Base-by-base conservation (phyloP, 2,888 invertebrate genomes). In the Rhagophthalmus giganteus region DNA sequence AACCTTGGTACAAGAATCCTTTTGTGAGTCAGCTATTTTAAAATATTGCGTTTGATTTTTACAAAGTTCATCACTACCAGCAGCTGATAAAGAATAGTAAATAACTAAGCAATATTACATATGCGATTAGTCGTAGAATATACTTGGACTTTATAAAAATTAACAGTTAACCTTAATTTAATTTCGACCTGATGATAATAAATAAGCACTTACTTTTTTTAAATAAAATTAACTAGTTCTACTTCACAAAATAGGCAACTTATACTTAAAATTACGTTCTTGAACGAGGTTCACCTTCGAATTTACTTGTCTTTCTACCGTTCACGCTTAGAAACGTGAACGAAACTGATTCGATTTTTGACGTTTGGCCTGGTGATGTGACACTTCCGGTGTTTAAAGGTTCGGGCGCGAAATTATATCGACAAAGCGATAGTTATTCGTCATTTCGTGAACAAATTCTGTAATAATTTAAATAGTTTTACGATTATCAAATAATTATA, bases 311-410 rank as follows among this genome's bases (percentile, higher is more conserved):
- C 33, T 14, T 25, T 13, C 34, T 33, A 33, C 28, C 39, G 39
- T 30, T n/a, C 34, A 40, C 51, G 38, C 38, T 27, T 26, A 9
- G 11, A 16, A 27, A 25, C 30, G 24, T 16, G 16, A 26, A 28
- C 9, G 14, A 15, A 16, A 46, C 16, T 30, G 37, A 12, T 37
- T 26, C 37, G 42, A 47, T 13, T 60, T 62, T 65, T 67, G 68
- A 66, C 64, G 61, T 61, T 60, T 45, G 60, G 59, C 41, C n/a
- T 61, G 64, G 60, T 67, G 68, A 68, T 68, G 68, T 67, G 64
- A 68, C 68, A 66, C 64, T 64, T 61, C 59, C 62, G 59, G 26
- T 45, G 13, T 15, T 7, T 27, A 7, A n/a, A 14, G 4, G 24
- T 5, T 13, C n/a, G 28, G 28, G 14, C 28, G 16, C 30, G 11